These are phyloP conservation scores for Microplitis demolitor DNA, from an alignment of 1,140 invertebrate species.

Conservation along the genomic window DNA sequence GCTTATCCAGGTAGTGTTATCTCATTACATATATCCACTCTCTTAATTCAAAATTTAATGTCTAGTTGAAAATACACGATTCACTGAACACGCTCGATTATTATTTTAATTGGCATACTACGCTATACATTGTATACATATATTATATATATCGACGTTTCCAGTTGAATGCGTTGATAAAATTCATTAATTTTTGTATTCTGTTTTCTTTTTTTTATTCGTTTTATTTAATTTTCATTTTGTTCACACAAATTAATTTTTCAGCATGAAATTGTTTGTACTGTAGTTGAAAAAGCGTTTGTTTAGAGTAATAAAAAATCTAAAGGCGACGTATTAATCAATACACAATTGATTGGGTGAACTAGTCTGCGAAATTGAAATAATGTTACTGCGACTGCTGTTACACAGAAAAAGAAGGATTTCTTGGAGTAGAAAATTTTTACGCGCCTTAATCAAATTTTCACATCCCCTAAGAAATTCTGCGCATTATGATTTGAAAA, in stretches of 20 bases:
- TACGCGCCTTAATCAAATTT: too few relatives aligned
- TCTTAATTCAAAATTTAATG: conserved; percentile 10
- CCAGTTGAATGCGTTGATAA: not conserved
- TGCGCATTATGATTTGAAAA: too few relatives aligned
- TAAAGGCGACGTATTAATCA: not conserved
- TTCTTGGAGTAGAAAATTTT: too few relatives aligned
- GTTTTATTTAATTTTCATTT: not conserved
- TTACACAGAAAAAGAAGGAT: too few relatives aligned
- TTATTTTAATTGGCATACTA: conserved; percentile 21
- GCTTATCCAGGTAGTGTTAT: not conserved
- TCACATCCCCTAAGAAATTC: too few relatives aligned
- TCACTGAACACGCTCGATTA: conserved; percentile 7
- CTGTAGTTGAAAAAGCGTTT: not conserved
- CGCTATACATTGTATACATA: not conserved
- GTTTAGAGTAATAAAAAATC: not conserved
- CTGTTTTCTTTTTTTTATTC: not conserved
- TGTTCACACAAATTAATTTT: not conserved
- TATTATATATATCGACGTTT: not conserved
- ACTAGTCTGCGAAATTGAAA: too few relatives aligned
- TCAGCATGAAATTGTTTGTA: not conserved
- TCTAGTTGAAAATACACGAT: not conserved
- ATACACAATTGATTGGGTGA: not conserved
- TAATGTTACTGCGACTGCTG: too few relatives aligned
- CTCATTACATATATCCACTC: not conserved
- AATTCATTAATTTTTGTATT: not conserved